These are phyloP conservation scores for Leucosticte australis DNA, from an alignment of 2,113 vertebrate species.

Conservation along the genomic window DNA sequence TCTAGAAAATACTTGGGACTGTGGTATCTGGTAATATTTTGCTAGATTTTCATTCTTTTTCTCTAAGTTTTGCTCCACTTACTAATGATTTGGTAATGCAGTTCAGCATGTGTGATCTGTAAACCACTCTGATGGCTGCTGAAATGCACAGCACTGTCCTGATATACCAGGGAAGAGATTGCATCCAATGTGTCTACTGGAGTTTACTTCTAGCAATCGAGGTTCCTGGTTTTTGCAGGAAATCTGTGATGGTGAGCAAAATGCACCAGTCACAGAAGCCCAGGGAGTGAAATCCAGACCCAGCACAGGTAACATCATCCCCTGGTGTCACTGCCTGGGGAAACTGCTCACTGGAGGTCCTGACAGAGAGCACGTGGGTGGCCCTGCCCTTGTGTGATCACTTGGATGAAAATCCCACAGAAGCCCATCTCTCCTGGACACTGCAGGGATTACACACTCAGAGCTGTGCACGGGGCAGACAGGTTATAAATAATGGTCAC, in stretches of 20 bases:
- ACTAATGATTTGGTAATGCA: not conserved
- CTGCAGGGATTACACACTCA: rapidly evolving
- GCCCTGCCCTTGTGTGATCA: rapidly evolving
- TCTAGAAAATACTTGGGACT: not conserved
- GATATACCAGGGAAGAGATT: not conserved
- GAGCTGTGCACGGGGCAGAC: not conserved
- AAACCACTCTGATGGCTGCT: not conserved
- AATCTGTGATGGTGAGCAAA: not conserved
- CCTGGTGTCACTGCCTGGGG: too few species aligned
- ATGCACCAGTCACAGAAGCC: too few species aligned
- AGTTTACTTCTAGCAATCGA: not conserved
- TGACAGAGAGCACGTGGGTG: not conserved
- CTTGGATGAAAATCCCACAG: not conserved
- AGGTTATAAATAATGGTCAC: not conserved
- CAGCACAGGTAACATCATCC: too few species aligned
- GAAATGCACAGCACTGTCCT: not conserved
- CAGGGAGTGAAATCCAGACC: not conserved
- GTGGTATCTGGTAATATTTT: not conserved
- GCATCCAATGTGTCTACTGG: not conserved
- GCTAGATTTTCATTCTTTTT: not conserved
- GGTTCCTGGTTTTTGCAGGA: not conserved
- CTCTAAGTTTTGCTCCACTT: not conserved
- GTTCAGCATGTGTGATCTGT: not conserved
- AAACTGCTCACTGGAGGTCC: not conserved
- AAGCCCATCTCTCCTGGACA: not conserved